Conservation (phyloP, 2,797 vertebrate genomes). For the Silurus aristotelis region DNA sequence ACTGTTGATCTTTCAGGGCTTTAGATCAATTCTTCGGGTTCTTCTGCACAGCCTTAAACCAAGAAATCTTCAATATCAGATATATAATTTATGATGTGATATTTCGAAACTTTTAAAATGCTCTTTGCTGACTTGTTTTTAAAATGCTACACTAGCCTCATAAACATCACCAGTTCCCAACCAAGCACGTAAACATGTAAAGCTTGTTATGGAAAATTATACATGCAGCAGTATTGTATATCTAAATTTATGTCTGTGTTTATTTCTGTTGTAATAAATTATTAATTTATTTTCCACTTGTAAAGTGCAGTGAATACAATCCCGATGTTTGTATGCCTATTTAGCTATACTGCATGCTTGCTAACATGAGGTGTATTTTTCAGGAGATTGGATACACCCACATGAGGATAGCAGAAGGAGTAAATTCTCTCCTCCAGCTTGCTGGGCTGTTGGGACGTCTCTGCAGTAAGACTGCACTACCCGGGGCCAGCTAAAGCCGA, state of each 20-base stretch:
- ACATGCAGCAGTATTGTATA: background rate
- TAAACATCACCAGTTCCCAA: background rate
- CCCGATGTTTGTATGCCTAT: background rate
- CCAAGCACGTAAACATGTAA: background rate
- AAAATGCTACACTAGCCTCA: background rate
- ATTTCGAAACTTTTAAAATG: background rate
- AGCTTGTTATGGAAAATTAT: background rate
- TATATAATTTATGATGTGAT: no score
- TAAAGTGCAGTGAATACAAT: background rate
- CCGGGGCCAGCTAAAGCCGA: constrained; percentile 70
- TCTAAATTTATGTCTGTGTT: background rate
- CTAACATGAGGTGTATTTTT: background rate
- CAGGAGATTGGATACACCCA: constrained; percentile 98
- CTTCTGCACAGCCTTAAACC: background rate
- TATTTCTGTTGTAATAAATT: background rate
- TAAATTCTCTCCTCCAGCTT: constrained; percentile 94
- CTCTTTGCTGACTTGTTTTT: background rate
- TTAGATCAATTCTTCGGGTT: background rate
- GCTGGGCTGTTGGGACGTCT: constrained; percentile 89
- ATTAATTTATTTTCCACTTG: background rate
- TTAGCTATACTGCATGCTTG: background rate
- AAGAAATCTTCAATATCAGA: background rate
- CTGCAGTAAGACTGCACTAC: constrained; percentile 87
- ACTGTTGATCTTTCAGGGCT: background rate
- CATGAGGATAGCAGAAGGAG: constrained; percentile 90